Evolutionary conservation across 2,888 invertebrate genomes (phyloP), one percentile per base, ranked within the genome.

Genomic region (Philhelius pedissequus): DNA sequence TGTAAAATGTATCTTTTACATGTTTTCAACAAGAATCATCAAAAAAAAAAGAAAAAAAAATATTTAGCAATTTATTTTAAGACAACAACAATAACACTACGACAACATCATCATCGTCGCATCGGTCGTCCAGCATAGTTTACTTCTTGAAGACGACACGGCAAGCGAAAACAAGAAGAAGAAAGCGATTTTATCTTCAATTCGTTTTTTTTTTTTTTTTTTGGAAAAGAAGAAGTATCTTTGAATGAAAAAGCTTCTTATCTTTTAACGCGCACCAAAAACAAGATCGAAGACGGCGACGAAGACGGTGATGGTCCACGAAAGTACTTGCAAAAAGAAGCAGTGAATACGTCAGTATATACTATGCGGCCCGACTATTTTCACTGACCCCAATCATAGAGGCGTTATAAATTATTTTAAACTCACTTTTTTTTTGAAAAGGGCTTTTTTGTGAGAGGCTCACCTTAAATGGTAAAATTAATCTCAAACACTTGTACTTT

Each of bases 331-430:
- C 13, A 48, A 13, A 45, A 27, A 56, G 40, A 30, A 60, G 50
- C 20, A 11, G 20, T 25, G 38, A 25, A 5, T 25, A 25, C 3
- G 30, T 22, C 25, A 18, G 9, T 22, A n/a, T n/a, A n/a, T n/a
- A 52, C 27, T 75, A 54, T 64, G 50, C 56, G 66, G 70, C n/a
- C n/a, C n/a, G 89, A 88, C 88, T 89, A 89, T 90, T 90, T 90
- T 90, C 90, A 89, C 90, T 90, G 90, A 90, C 90, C 90, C 88
- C 90, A 89, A 89, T 90, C 87, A 71, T 62, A 68, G 80, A 84
- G 84, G 84, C 75, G 80, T 66, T 84, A 80, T 84, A 80, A 84
- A 54, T 80, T 84, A 80, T 75, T 69, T 74, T 52, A 58, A 64
- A 79, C 32, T 64, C 54, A 62, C 66, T 64, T 54, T 30, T 66